Percentiles rank a stretch among this genome's conserved stretches.
phyloP scores from a whole-genome alignment of 2,113 vertebrate genomes.

The Ovibos moschatus region DNA sequence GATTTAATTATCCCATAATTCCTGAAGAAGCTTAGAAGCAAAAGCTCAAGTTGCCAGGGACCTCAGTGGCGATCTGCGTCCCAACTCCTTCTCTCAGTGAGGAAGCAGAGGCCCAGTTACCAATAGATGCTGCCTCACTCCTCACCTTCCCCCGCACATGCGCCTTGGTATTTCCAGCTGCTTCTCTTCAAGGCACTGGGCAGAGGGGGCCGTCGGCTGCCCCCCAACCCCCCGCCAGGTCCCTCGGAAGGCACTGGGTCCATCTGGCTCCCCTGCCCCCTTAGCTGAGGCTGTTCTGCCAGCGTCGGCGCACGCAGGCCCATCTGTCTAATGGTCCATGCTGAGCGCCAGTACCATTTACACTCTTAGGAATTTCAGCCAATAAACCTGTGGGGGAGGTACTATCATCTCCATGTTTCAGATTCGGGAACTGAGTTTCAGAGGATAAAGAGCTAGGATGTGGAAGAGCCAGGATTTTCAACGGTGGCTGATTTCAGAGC shows the following conservation, averaged over 20 bases:
- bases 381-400: neutral
- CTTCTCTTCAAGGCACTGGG: neutral
- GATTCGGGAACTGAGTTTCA: neutral
- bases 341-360: neutral
- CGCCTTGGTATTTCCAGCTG: neutral
- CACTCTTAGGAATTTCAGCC: neutral
- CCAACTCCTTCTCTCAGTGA: neutral
- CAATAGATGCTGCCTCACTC: neutral
- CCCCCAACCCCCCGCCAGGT: neutral
- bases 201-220: neutral
- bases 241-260: neutral
- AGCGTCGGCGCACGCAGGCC: neutral
- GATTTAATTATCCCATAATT: neutral
- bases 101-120: neutral
- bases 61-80: neutral
- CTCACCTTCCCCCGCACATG: neutral
- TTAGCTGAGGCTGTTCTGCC: neutral
- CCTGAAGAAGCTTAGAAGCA: neutral
- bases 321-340: neutral
- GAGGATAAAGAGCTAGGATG: neutral
- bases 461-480: neutral
- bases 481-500: neutral
- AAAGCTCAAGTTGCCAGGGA: neutral
- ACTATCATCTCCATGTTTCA: neutral
- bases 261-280: neutral